Evolutionary conservation across 2,888 invertebrate species (phyloP).

Genomic region (Isoperla grammatica): DNA sequence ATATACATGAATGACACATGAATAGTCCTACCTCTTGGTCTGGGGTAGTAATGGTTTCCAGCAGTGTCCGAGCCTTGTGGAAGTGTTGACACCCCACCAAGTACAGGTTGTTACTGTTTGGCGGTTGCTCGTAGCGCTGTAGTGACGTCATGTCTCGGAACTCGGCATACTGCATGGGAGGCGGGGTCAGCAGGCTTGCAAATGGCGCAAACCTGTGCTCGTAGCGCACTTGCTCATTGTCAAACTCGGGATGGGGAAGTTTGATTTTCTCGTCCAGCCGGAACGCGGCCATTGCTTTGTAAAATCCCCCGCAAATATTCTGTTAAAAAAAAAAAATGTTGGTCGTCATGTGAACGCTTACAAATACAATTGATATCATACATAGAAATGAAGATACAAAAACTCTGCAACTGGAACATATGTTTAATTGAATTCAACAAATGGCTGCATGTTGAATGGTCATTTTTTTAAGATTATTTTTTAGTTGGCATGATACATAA

Average conservation of each 20-base stretch:
- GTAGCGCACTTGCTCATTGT: conserved; percentile 90
- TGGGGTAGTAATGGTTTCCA: conserved; percentile 76
- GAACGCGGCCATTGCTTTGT: conserved; percentile 90
- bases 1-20: too few relatives aligned
- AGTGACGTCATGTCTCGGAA: conserved; percentile 79
- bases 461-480: too few relatives aligned
- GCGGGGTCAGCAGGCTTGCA: conserved; percentile 77
- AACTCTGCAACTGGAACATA: too few relatives aligned
- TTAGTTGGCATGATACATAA: too few relatives aligned
- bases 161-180: conserved; percentile 85
- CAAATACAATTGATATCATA: too few relatives aligned
- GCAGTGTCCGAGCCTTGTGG: conserved; percentile 78
- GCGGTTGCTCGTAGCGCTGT: conserved; percentile 41
- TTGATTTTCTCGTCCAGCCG: conserved; percentile 78
- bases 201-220: conserved; percentile 92
- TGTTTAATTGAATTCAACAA: too few relatives aligned
- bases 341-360: too few relatives aligned
- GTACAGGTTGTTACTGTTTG: conserved; percentile 50
- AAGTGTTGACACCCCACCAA: conserved; percentile 86
- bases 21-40: conserved; percentile 65
- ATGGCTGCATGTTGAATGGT: too few relatives aligned
- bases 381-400: too few relatives aligned
- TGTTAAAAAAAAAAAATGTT: conserved; percentile 39
- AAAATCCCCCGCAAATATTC: conserved; percentile 92
- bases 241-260: conserved; percentile 82